These are phyloP conservation scores for Heteractis magnifica DNA, from an alignment of 92 coral and sea anemone genomes.

Conservation along the genomic window DNA sequence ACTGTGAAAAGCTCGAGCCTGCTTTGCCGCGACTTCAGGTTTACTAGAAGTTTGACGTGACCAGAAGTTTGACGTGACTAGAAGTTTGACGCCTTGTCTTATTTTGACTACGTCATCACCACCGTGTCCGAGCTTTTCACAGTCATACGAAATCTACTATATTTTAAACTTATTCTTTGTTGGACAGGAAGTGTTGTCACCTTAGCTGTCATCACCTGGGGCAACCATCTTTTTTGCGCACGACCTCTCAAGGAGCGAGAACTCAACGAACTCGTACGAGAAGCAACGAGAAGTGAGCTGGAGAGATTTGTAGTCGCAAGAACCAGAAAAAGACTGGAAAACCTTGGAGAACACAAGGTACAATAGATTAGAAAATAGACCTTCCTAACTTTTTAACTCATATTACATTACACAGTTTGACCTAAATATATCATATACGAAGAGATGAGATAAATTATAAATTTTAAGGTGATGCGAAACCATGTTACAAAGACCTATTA, in stretches of 20 bases:
- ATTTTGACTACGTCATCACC: too few relatives aligned
- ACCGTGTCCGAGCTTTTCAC: too few relatives aligned
- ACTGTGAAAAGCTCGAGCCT: too few relatives aligned
- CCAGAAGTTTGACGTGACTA: too few relatives aligned
- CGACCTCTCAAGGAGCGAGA: slow-evolving; percentile 39
- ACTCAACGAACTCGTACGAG: slow-evolving; percentile 43
- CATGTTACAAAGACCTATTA: not conserved
- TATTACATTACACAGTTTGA: too few relatives aligned
- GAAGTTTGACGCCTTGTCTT: not conserved
- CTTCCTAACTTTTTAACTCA: too few relatives aligned
- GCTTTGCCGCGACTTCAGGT: too few relatives aligned
- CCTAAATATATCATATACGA: too few relatives aligned
- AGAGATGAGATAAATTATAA: too few relatives aligned
- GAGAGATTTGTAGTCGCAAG: slow-evolving; percentile 33
- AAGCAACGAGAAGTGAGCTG: slow-evolving; percentile 38
- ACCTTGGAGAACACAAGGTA: slow-evolving; percentile 4
- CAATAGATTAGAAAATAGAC: not conserved
- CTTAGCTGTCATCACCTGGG: slow-evolving; percentile 30
- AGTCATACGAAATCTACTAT: too few relatives aligned
- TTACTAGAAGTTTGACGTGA: too few relatives aligned
- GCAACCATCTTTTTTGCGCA: slow-evolving; percentile 37
- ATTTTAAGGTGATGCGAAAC: too few relatives aligned
- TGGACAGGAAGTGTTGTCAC: not conserved
- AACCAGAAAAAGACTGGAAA: slow-evolving; percentile 11
- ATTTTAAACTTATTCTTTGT: not conserved